Percentiles rank a stretch among this genome's conserved stretches.
Conservation (phyloP, 92 coral and sea anemone genomes). For the Actinostola sp. region DNA sequence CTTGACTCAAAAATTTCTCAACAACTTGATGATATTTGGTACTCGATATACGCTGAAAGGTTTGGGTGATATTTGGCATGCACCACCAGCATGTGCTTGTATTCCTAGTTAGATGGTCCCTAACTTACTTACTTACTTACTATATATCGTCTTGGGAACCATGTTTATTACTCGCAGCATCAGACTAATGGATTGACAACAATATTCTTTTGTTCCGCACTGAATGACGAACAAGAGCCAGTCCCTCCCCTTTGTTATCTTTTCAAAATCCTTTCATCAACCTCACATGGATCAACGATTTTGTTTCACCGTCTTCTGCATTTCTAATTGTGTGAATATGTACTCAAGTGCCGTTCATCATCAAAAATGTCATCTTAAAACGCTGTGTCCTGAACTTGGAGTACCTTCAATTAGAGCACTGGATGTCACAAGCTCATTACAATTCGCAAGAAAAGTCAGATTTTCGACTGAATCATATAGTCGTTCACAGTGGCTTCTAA, state of each 20-base stretch:
- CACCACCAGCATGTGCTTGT: no score
- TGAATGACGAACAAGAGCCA: conserved; percentile 49
- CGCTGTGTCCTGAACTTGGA: conserved; percentile 35
- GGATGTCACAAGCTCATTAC: conserved; percentile 6
- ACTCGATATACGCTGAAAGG: not conserved
- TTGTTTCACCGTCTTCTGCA: conserved; percentile 30
- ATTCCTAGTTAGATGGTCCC: conserved; percentile 12
- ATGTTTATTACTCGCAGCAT: conserved; percentile 63
- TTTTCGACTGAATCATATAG: not conserved
- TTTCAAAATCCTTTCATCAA: conserved; percentile 35
- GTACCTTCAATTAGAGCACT: conserved; percentile 29
- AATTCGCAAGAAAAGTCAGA: conserved; percentile 1
- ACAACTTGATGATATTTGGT: not conserved
- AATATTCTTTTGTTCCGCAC: conserved; percentile 46
- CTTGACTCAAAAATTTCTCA: conserved; percentile 14
- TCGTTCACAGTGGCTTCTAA: not conserved
- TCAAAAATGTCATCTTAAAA: conserved; percentile 26
- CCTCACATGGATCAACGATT: conserved; percentile 33
- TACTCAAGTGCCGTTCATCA: conserved; percentile 29
- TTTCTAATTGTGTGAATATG: conserved; percentile 35
- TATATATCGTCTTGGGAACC: no score
- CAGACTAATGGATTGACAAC: conserved; percentile 58
- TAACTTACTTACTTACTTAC: no score
- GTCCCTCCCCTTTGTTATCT: conserved; percentile 58
- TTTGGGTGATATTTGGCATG: conserved; percentile 10